Evolutionary conservation across 2,888 invertebrate species (phyloP).

Genomic region (Corythucha ciliata): DNA sequence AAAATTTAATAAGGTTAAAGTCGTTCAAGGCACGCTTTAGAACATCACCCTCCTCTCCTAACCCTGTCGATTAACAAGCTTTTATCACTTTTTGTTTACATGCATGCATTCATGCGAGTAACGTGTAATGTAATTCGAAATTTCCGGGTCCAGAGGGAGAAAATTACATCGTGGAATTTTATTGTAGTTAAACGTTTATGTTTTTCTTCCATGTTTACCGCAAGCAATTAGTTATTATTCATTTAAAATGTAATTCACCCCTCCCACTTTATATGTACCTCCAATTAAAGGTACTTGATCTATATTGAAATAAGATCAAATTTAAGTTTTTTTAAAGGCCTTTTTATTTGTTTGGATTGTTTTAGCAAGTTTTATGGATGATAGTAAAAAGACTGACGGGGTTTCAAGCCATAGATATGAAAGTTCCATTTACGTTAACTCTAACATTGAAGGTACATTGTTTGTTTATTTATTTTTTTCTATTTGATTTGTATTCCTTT

Average conservation of each 20-base stretch:
- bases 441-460: slow-evolving; percentile 26
- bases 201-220: too few relatives aligned
- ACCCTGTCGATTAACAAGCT: not conserved
- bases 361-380: slow-evolving; percentile 26
- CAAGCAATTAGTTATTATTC: too few relatives aligned
- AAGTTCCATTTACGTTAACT: slow-evolving; percentile 23
- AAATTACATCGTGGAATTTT: too few relatives aligned
- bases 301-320: too few relatives aligned
- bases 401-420: slow-evolving; percentile 22
- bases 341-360: slow-evolving; percentile 19
- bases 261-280: not conserved
- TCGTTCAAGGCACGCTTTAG: too few relatives aligned
- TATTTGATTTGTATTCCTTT: not conserved
- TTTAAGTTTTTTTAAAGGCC: slow-evolving; percentile 9
- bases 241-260: not conserved
- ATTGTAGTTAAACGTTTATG: too few relatives aligned
- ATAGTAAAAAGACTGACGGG: slow-evolving; percentile 29
- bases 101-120: too few relatives aligned
- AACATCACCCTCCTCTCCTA: not conserved
- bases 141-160: too few relatives aligned
- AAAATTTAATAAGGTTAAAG: too few relatives aligned
- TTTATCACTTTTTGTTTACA: too few relatives aligned
- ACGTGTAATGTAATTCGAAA: too few relatives aligned
- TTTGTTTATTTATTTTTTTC: not conserved
- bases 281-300: too few relatives aligned